Evolutionary conservation across 2,113 vertebrate species (phyloP).

Genomic region (Paratilapia polleni): DNA sequence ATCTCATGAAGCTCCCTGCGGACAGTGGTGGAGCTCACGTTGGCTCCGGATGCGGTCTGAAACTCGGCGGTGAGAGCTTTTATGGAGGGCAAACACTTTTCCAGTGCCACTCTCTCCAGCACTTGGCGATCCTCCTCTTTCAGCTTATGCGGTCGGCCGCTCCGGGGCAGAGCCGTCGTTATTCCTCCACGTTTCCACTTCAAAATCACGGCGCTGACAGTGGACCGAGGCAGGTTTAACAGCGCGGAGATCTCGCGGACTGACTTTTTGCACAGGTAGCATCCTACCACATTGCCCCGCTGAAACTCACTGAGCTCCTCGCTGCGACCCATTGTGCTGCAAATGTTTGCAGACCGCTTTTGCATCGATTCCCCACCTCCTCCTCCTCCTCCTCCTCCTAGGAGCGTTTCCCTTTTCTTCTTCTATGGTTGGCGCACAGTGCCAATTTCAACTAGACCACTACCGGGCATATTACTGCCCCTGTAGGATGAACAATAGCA

Average conservation of each 20-base stretch:
- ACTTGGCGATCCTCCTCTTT: constrained; percentile 55
- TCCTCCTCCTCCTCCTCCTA: not conserved
- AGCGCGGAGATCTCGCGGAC: constrained; percentile 54
- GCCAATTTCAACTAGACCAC: not conserved
- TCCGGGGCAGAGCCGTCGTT: constrained; percentile 59
- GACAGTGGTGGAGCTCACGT: constrained; percentile 49
- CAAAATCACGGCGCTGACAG: constrained; percentile 52
- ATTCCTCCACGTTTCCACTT: constrained; percentile 60
- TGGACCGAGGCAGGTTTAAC: constrained; percentile 52
- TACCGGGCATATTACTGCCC: not conserved
- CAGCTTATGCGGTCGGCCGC: constrained; percentile 67
- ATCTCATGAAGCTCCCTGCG: constrained; percentile 58
- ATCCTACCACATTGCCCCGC: constrained; percentile 58
- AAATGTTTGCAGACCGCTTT: not conserved
- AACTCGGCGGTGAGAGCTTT: constrained; percentile 58
- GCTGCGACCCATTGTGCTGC: constrained; percentile 39
- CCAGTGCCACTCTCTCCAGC: constrained; percentile 55
- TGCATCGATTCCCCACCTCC: not conserved
- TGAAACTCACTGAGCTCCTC: constrained; percentile 66
- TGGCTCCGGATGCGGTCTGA: constrained; percentile 42
- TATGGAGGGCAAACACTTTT: constrained; percentile 43
- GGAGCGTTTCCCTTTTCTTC: not conserved
- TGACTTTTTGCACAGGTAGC: constrained; percentile 51
- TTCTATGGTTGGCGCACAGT: not conserved
- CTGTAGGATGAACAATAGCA: constrained; percentile 10